Conservation (phyloP, 2,888 invertebrate species). For the Rhamphomyia laevipes region DNA sequence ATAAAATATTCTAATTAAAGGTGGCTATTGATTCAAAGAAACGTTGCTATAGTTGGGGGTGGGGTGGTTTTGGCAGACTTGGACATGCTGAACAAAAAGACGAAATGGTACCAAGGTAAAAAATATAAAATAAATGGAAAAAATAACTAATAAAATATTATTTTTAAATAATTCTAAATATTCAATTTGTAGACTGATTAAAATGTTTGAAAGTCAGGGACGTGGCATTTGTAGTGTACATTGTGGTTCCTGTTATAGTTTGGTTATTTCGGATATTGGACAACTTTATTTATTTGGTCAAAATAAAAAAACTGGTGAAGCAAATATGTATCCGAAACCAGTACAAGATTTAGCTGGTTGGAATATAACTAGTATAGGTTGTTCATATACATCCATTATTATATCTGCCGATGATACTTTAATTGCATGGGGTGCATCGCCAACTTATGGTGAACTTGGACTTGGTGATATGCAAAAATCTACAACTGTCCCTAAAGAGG, state of each 20-base stretch:
- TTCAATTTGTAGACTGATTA: constrained; percentile 51
- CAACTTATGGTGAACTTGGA: constrained; percentile 87
- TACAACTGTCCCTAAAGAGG: constrained; percentile 78
- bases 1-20: constrained; percentile 32
- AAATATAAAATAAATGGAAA: neutral
- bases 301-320: constrained; percentile 85
- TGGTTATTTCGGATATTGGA: constrained; percentile 71
- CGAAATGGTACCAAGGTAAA: constrained; percentile 61
- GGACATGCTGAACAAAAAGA: constrained; percentile 90
- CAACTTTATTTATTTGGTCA: constrained; percentile 74
- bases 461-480: constrained; percentile 83
- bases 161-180: neutral
- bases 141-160: neutral
- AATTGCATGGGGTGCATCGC: constrained; percentile 89
- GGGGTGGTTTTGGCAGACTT: constrained; percentile 86
- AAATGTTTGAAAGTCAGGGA: constrained; percentile 75
- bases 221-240: constrained; percentile 70
- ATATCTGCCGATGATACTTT: constrained; percentile 83
- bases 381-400: constrained; percentile 71
- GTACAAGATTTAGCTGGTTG: constrained; percentile 85
- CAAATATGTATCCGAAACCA: constrained; percentile 93
- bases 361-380: constrained; percentile 75
- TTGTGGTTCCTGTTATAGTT: constrained; percentile 78
- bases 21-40: constrained; percentile 79
- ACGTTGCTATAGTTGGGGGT: constrained; percentile 89